Conservation (phyloP, 2,888 invertebrate genomes). For the Rugalucina vietnamica region DNA sequence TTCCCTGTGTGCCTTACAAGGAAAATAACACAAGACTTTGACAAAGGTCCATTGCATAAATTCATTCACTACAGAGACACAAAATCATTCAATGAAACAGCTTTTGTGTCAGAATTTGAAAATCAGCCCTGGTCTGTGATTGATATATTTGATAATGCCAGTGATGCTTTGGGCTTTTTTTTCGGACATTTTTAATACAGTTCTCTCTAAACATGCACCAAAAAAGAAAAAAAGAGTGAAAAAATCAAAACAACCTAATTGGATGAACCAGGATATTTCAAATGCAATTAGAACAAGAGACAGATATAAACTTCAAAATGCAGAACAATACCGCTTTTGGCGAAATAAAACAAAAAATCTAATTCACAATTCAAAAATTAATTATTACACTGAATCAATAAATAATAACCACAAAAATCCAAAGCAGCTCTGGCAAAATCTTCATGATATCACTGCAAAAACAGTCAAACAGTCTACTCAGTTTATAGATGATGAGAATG, state of each 20-base stretch:
- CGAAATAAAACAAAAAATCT: background rate
- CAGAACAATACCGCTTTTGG: background rate
- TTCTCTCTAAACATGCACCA: background rate
- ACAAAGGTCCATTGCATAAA: background rate
- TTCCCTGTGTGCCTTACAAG: background rate
- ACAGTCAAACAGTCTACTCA: background rate
- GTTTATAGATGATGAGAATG: background rate
- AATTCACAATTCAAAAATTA: background rate
- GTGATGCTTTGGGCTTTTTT: background rate
- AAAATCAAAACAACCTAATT: background rate
- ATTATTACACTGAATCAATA: too few relatives aligned
- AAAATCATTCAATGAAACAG: too few relatives aligned
- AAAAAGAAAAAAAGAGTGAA: background rate
- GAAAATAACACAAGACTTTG: background rate
- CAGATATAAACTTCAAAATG: background rate
- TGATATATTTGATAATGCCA: background rate
- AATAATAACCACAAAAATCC: background rate
- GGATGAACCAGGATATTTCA: background rate
- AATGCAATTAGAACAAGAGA: background rate
- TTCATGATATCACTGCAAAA: background rate
- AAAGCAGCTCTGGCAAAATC: background rate
- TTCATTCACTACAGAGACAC: background rate
- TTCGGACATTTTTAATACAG: background rate
- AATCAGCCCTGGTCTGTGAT: too few relatives aligned
- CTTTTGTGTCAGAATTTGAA: too few relatives aligned